phyloP scores from a whole-genome alignment of 1,140 invertebrate species.

The Bombus superbus region DNA sequence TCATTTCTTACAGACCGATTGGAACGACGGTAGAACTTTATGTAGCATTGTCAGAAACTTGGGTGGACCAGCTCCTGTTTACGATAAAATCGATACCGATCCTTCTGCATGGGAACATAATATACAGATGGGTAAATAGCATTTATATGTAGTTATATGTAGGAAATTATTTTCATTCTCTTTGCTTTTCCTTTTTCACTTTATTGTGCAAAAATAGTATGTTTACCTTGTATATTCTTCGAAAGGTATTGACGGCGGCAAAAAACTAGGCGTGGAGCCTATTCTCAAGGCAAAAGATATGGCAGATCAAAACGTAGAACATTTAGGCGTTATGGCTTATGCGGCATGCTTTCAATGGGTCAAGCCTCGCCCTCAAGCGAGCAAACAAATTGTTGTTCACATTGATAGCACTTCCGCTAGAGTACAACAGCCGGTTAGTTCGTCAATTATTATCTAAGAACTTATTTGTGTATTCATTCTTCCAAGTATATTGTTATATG shows the following conservation, averaged over 20 bases:
- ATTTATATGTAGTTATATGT: not conserved
- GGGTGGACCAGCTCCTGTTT: slow-evolving; percentile 92
- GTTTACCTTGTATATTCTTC: not conserved
- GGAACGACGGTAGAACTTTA: slow-evolving; percentile 96
- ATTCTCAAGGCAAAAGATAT: slow-evolving; percentile 96
- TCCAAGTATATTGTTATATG: not conserved
- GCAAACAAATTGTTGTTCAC: slow-evolving; percentile 89
- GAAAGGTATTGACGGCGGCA: slow-evolving; percentile 85
- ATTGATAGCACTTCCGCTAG: slow-evolving; percentile 91
- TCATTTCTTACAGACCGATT: slow-evolving; percentile 90
- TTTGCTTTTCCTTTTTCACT: not conserved
- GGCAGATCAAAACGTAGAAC: slow-evolving; percentile 96
- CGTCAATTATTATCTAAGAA: slow-evolving; percentile 56
- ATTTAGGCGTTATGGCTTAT: slow-evolving; percentile 98
- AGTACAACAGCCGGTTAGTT: slow-evolving; percentile 91
- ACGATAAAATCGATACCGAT: slow-evolving; percentile 89
- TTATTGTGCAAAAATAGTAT: slow-evolving; percentile 32
- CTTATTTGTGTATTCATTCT: not conserved
- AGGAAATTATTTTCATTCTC: not conserved
- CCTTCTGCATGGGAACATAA: slow-evolving; percentile 92
- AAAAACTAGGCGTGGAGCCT: slow-evolving; percentile 91
- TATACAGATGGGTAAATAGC: slow-evolving; percentile 86
- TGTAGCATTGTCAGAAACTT: slow-evolving; percentile 93
- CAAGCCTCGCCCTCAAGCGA: slow-evolving; percentile 90
- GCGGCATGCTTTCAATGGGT: slow-evolving; percentile 95